Evolutionary conservation across 2,888 invertebrate genomes (phyloP), one percentile per base, ranked within the genome.

Genomic region (Coremacera marginata): DNA sequence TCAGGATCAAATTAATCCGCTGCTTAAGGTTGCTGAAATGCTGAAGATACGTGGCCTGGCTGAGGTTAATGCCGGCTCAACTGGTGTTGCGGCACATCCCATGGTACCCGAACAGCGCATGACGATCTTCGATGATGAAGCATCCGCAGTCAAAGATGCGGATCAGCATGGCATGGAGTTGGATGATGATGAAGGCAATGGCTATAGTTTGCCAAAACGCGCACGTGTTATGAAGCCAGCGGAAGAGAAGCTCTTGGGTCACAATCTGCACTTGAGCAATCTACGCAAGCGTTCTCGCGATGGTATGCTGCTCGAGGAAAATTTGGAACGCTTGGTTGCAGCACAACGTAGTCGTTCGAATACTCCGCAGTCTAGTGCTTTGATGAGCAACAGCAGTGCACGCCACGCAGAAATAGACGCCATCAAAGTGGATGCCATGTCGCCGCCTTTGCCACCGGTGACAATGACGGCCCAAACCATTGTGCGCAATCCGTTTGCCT

Each of bases 1-100:
- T 78, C 96, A 97, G 90, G 96, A 96, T 83, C 96, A 96, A 89
- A 95, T 96, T 83, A 94, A 95, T 75, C 95, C 96, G 3, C 89
- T 97, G 83, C 90, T 96, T 72, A 95, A 95, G 86, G 96, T 96
- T 82, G 96, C 96, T 34, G 96, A 96, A 88, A 94, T 94, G 77
- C 90, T 96, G 49, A 96, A 96, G 90, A 95, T 97, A 82, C 92
- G 96, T 22, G 96, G 96, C 1, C 88, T 96, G 84, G 96, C 96
- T 81, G 96, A 96, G 85, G 96, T 96, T 78, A 95, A 87, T 60
- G 84, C 87, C 0, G 84, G 88, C 0, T 81, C 85, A 22, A 76
- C 78, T 2, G 78, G 79, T n/a, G 81, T 93, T 88, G 82, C 81
- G 0, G 81, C 84, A 2, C 84, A 83, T 51, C 83, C 84, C 22